Conservation (phyloP, 2,113 vertebrate species). For the Neomonachus schauinslandi region DNA sequence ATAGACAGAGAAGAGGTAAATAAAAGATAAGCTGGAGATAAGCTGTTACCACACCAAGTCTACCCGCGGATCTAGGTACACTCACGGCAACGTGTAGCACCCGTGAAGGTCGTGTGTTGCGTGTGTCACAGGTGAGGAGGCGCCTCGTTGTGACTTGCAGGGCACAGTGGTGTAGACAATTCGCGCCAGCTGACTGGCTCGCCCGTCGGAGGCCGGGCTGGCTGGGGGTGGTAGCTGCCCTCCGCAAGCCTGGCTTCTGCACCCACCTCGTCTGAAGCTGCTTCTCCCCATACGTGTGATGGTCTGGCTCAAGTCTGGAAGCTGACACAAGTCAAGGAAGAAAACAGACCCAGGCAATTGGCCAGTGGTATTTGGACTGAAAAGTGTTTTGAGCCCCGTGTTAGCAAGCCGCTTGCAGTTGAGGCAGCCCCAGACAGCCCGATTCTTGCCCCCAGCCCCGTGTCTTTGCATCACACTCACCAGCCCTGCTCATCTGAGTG, state of each 20-base stretch:
- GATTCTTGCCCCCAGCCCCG: not conserved
- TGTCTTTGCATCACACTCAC: not conserved
- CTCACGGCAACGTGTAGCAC: not conserved
- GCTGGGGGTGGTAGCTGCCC: not conserved
- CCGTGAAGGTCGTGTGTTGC: not conserved
- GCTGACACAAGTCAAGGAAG: not conserved
- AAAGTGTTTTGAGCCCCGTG: not conserved
- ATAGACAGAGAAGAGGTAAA: not conserved
- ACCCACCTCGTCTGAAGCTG: not conserved
- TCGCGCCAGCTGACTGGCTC: rapidly evolving
- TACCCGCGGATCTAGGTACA: too few relatives aligned
- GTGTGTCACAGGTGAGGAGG: not conserved
- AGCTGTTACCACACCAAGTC: not conserved
- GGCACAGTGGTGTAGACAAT: not conserved
- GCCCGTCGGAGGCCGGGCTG: not conserved
- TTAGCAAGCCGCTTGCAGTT: rapidly evolving
- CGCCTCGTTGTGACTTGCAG: not conserved
- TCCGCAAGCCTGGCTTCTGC: not conserved
- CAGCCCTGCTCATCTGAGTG: not conserved
- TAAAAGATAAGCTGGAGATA: not conserved
- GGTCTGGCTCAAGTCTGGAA: not conserved
- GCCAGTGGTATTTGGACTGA: not conserved
- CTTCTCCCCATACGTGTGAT: not conserved
- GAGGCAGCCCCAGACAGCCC: not conserved
- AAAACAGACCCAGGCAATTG: not conserved